Evolutionary conservation across 2,888 invertebrate genomes (phyloP), one percentile per base, ranked within the genome.

Genomic region (Meghimatium bilineatum): DNA sequence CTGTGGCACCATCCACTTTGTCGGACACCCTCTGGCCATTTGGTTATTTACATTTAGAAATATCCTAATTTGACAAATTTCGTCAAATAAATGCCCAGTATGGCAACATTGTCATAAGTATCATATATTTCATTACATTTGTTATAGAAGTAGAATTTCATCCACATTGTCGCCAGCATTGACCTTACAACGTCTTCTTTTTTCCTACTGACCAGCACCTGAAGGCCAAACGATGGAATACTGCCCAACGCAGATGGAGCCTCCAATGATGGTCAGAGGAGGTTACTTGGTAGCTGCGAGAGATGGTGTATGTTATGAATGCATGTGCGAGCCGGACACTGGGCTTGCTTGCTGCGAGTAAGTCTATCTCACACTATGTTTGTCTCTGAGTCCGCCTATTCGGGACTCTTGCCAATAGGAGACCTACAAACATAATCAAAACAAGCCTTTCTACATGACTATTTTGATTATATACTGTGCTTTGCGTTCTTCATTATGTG

Each of bases 271-370:
- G 82, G 23, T 14, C 34, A 36, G 29, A 6, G 82, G 82, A 49
- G 60, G 80, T 23, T 83, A 71, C 20, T 38, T 81, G 17, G 10
- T 67, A n/a, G 80, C 80, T n/a, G 20, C 2, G n/a, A 56, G 17
- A 23, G 36, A 56, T 26, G 78, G 78, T n/a, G 26, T 14, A 26
- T 85, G 85, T 34, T 82, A 74, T 34, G 85, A 85, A 32, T 85
- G 85, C 34, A 66, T 85, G 34, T 85, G 85, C 74, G 85, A 69
- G 32, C 29, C 77, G 10, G 67, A 67, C 49, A 34, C 82, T 1
- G 85, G 85, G 29, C 63, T 81, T 29, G 85, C 85, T 29, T 85
- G 85, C 69, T 85, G 85, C 82, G 85, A 85, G 74, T 74, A 38
- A 75, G 84, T 56, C 8, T 49, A 17, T 49, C 17, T 49, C 17